These are phyloP conservation scores for Synanceia verrucosa DNA, from an alignment of 2,797 vertebrate species.

Conservation along the genomic window DNA sequence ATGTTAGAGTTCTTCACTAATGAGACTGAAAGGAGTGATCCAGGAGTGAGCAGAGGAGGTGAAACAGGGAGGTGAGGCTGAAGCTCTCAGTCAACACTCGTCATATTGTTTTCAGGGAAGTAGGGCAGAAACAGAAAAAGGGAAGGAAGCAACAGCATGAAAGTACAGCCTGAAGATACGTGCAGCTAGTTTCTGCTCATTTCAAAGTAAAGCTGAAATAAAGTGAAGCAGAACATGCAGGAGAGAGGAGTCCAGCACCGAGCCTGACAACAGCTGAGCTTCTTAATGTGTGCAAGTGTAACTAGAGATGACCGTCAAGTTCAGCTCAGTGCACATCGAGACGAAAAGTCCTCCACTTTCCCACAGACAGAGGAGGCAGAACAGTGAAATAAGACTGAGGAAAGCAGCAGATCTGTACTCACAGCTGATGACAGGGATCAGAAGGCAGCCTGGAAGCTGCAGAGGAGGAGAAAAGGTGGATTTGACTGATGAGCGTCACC, in stretches of 20 bases:
- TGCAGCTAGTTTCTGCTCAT: neutral
- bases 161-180: neutral
- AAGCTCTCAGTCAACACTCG: neutral
- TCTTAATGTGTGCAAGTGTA: conserved; percentile 40
- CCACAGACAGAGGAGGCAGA: conserved; percentile 27
- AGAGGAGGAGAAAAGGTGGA: neutral
- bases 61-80: neutral
- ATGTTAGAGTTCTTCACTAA: no score
- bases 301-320: conserved; percentile 46
- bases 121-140: conserved; percentile 27
- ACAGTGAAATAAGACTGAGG: neutral
- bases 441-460: neutral
- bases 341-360: conserved; percentile 51
- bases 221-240: neutral
- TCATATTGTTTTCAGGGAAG: conserved; percentile 33
- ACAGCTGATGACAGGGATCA: conserved; percentile 7
- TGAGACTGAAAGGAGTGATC: neutral
- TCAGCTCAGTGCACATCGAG: conserved; percentile 50
- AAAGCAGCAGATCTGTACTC: conserved; percentile 31
- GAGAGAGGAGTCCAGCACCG: neutral
- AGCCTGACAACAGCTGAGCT: conserved; percentile 19
- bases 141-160: conserved; percentile 63
- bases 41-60: neutral
- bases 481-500: conserved; percentile 4
- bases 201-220: neutral